Percentiles rank a stretch among this genome's conserved stretches.
Conservation (phyloP, 2,888 invertebrate species). For the Rhagonycha fulva region DNA sequence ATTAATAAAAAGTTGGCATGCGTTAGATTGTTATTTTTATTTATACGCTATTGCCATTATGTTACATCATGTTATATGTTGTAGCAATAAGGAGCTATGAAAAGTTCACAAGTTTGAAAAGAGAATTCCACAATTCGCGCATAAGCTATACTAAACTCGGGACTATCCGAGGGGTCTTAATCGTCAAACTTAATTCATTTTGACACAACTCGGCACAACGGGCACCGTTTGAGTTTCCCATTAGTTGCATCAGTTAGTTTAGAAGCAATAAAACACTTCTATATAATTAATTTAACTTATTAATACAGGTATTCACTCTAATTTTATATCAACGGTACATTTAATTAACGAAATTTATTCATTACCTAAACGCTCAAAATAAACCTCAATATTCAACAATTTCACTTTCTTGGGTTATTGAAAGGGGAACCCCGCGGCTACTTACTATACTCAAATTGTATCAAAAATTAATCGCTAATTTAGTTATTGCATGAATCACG, state of each 20-base stretch:
- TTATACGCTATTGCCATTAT: slow-evolving; percentile 27
- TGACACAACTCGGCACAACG: slow-evolving; percentile 35
- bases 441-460: background rate
- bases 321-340: background rate
- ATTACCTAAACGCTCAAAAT: background rate
- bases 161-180: slow-evolving; percentile 37
- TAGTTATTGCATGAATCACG: background rate
- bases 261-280: slow-evolving; percentile 36
- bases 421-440: background rate
- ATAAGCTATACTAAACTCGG: slow-evolving; percentile 29
- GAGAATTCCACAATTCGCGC: slow-evolving; percentile 29
- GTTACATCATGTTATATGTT: slow-evolving; percentile 21
- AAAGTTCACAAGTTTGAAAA: slow-evolving; percentile 33
- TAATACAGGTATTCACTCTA: slow-evolving; percentile 18
- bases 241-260: slow-evolving; percentile 40
- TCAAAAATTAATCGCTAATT: background rate
- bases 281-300: slow-evolving; percentile 28
- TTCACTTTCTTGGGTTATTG: no score
- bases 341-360: background rate
- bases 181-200: slow-evolving; percentile 46
- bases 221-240: slow-evolving; percentile 40
- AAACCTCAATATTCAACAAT: background rate
- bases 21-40: slow-evolving; percentile 42
- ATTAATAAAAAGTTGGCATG: slow-evolving; percentile 45
- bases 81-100: slow-evolving; percentile 34